Evolutionary conservation across 2,797 vertebrate species (phyloP).

Genomic region (Capromys pilorides): DNA sequence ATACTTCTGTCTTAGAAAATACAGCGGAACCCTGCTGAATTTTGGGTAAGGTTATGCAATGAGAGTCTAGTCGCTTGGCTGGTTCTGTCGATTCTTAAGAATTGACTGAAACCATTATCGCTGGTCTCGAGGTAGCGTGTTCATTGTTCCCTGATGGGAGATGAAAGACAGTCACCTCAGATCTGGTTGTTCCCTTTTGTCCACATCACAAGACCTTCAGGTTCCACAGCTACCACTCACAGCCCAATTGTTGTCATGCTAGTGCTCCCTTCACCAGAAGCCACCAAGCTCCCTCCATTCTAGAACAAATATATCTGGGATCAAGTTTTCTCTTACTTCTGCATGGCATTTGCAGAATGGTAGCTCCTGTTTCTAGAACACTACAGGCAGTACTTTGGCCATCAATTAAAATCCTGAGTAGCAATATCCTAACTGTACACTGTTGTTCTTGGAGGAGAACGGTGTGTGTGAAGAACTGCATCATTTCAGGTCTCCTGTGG

Average conservation of each 20-base stretch:
- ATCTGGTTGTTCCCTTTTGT: background rate
- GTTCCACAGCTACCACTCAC: background rate
- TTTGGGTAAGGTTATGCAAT: background rate
- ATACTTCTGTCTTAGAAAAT: background rate
- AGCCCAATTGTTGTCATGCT: background rate
- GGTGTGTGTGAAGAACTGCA: background rate
- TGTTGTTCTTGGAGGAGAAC: background rate
- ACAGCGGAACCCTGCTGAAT: background rate
- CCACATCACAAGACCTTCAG: background rate
- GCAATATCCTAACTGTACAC: background rate
- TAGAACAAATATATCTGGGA: background rate
- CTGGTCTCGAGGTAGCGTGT: background rate
- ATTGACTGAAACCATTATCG: constrained; percentile 5
- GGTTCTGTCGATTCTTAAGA: background rate
- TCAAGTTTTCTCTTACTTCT: background rate
- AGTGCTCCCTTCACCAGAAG: background rate
- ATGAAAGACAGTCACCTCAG: background rate
- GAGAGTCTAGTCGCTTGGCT: background rate
- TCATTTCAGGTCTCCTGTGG: background rate
- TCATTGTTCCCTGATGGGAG: background rate
- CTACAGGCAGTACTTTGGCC: background rate
- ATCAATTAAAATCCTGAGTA: background rate
- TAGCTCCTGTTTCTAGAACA: background rate
- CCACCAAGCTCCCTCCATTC: background rate
- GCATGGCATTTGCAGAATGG: background rate